These are phyloP conservation scores for Lophius americanus DNA, from an alignment of 2,797 vertebrate genomes.

Conservation along the genomic window DNA sequence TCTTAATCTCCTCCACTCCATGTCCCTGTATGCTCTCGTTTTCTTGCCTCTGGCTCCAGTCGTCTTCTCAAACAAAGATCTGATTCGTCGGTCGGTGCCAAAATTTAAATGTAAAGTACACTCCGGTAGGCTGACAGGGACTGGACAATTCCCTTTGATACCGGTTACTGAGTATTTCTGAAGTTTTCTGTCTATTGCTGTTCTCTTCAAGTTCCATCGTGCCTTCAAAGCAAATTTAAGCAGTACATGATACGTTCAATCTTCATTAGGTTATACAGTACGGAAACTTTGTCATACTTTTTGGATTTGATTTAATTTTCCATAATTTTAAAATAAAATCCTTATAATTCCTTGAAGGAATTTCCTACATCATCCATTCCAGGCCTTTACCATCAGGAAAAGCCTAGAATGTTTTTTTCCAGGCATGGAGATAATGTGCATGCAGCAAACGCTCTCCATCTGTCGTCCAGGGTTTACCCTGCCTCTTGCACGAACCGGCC, in stretches of 20 bases:
- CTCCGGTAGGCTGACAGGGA: constrained; percentile 35
- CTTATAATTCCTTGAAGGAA: neutral
- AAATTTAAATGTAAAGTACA: constrained; percentile 59
- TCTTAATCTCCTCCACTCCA: constrained; percentile 60
- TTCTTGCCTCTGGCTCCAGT: constrained; percentile 54
- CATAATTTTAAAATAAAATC: neutral
- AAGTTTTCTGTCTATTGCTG: neutral
- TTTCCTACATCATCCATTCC: too few relatives aligned
- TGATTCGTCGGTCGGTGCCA: constrained; percentile 50
- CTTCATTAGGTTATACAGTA: neutral
- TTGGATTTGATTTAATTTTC: constrained; percentile 9
- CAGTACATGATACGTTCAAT: constrained; percentile 3
- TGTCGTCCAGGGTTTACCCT: too few relatives aligned
- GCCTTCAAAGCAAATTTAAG: constrained; percentile 6
- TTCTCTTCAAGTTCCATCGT: neutral
- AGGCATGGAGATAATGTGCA: too few relatives aligned
- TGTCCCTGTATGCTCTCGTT: constrained; percentile 45
- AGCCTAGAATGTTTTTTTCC: too few relatives aligned
- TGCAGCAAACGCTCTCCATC: too few relatives aligned
- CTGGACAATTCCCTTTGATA: constrained; percentile 6
- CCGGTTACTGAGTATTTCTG: neutral
- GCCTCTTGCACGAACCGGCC: too few relatives aligned
- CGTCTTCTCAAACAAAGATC: constrained; percentile 58
- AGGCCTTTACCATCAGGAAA: too few relatives aligned
- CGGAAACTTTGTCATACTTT: neutral